phyloP scores from a whole-genome alignment of 2,888 invertebrate genomes.

The Synergus umbraculus region DNA sequence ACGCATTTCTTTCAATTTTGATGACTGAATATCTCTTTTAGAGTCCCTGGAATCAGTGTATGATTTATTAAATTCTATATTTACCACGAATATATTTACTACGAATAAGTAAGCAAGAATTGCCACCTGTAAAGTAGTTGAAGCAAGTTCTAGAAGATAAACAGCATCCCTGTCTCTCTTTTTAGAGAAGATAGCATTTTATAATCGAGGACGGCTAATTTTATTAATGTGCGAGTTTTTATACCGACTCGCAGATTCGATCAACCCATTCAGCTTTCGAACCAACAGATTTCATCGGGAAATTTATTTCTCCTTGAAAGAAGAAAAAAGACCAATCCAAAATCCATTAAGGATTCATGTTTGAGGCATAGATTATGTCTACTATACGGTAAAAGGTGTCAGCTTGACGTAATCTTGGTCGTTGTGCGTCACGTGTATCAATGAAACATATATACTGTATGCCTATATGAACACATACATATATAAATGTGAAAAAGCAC shows the following conservation, averaged over 20 bases:
- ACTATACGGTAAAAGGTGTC: constrained; percentile 19
- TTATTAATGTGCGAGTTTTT: not conserved
- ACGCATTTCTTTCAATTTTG: too few species aligned
- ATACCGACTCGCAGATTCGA: not conserved
- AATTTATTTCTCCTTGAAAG: constrained; percentile 21
- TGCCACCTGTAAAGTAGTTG: too few species aligned
- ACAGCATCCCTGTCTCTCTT: not conserved
- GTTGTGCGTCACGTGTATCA: constrained; percentile 18
- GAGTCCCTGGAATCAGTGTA: too few species aligned
- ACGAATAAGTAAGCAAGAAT: too few species aligned
- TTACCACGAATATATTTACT: too few species aligned
- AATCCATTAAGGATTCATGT: constrained; percentile 24
- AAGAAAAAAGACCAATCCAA: not conserved
- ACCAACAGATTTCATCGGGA: not conserved
- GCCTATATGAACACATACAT: not conserved
- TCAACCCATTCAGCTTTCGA: not conserved
- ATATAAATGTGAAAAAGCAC: constrained; percentile 29
- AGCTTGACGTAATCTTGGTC: constrained; percentile 30
- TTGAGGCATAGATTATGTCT: constrained; percentile 19
- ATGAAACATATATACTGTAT: constrained; percentile 13
- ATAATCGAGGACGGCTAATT: not conserved
- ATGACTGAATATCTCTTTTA: too few species aligned
- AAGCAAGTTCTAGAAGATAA: not conserved
- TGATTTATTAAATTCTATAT: too few species aligned
- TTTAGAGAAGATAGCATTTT: not conserved